Base-by-base conservation (phyloP, 1,140 invertebrate species). In the Ylistrum balloti region DNA sequence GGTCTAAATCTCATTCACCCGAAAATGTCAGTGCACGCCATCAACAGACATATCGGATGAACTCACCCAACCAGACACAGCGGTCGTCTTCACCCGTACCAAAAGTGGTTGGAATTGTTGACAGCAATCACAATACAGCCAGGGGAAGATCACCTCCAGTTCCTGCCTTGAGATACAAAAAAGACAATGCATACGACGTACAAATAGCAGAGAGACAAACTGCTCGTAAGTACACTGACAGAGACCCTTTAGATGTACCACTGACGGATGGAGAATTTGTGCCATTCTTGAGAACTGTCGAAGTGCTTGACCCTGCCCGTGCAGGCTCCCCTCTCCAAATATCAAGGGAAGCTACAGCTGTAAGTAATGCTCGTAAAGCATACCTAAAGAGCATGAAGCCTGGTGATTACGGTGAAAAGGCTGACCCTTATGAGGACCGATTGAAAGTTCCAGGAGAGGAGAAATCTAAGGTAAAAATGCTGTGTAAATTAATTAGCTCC, bases 281-380 rank as follows among this genome's bases (percentile, higher is more conserved):
- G 35, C 96, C 96, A 34, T 96, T 96, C 93, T 95, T 94, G 35
- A 91, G 96, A 86, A 96, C 95, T 33, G 93, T 93, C 86, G 96
- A 95, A 45, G 90, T 96, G 33, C 93, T 96, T 33, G 95, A 96
- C 90, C 96, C 96, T 20, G 91, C 93, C 9, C 91, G 93, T 88
- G 96, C 96, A 33, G 93, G 93, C 0, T 93, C 93, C 5, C 96
- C 96, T 5, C 48, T 96, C 38, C 95, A 93, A 0, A 86, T 96
- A 32, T 96, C 96, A 34, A 91, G 96, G 34, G 96, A 96, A 90
- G 91, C 93, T 88, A 95, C 95, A 32, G 90, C 90, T 22, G 91
- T 95, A 11, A 92, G 93, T 32, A 94, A 93, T 91, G 96, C 95
- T n/a, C 91, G 96, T 33, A 93, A 95, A 88, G 94, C 94, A 15